A percentile compares a stretch with the other conserved stretches of the same genome.
Evolutionary conservation across 2,797 vertebrate genomes (phyloP).

Genomic region (Tragelaphus eurycerus): DNA sequence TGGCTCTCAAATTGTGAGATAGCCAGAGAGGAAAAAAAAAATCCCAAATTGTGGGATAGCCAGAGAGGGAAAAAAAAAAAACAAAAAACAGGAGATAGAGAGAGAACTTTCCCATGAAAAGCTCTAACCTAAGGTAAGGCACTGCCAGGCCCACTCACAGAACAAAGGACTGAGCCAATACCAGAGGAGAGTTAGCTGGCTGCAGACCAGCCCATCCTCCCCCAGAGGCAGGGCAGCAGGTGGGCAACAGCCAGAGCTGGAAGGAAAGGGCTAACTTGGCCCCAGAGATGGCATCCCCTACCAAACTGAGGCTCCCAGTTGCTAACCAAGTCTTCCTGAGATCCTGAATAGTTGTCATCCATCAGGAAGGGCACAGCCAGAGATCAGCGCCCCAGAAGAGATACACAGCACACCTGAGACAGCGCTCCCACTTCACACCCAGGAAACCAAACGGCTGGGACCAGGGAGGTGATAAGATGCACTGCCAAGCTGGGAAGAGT

Average conservation of each 20-base stretch:
- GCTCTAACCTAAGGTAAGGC: neutral
- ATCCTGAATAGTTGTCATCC: neutral
- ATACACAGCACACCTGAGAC: neutral
- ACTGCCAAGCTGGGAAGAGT: neutral
- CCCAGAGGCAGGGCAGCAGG: neutral
- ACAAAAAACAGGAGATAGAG: neutral
- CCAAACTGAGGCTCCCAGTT: neutral
- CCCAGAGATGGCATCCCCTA: neutral
- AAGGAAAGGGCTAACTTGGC: neutral
- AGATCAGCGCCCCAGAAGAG: neutral
- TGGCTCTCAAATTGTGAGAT: neutral
- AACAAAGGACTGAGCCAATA: neutral
- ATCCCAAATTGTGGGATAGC: neutral
- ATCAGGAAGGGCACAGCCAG: neutral
- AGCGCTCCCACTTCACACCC: neutral
- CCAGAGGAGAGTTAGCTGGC: neutral
- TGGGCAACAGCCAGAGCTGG: accelerated
- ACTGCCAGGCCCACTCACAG: accelerated
- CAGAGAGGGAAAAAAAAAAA: neutral
- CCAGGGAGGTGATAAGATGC: neutral
- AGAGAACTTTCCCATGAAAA: neutral
- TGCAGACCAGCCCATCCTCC: neutral
- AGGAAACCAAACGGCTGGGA: neutral
- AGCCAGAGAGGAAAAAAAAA: neutral
- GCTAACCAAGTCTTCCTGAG: neutral